Evolutionary conservation across 2,113 vertebrate species (phyloP), one percentile per base, ranked within the genome.

Genomic region (Crypturellus undulatus): DNA sequence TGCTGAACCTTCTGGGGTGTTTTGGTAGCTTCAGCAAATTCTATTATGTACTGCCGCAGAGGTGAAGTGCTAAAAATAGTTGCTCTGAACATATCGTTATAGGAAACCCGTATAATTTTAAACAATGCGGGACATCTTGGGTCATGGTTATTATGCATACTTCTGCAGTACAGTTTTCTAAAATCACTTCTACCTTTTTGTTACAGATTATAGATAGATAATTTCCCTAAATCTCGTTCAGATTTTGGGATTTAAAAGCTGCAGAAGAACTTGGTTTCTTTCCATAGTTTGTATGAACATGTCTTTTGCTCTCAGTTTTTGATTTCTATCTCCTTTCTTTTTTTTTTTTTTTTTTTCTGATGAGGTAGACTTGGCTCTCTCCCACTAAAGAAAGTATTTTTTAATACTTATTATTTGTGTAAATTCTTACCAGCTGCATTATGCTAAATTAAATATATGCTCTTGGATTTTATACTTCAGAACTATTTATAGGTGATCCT

Each of bases 1-100:
- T 83, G 84, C 38, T 42, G 62, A 70, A 60, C 49, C 16, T 86
- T 72, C 58, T 2, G 2, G 38, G 30, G 34, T 81, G 54, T 81
- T 79, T 82, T 79, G 18, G 36, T 84, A 7, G 3, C 93, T 91
- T 94, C 84, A 92, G 73, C 82, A 95, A 49, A 87, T 92, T 73
- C 47, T 49, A 4, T 72, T 79, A 28, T 43, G 26, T 43, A 28
- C 42, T 79, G 87, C 45, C 75, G 10, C 30, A 60, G 56, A 79
- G 32, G 62, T 75, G 45, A 75, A 68, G 14, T 26, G 16, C 87
- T 90, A 87, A 92, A 92, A 93, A 78, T 76, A 84, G 45, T 24
- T 67, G 9, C 6, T 72, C 20, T 69, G 54, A n/a, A 6, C 52
- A 22, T 12, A 80, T 28, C 0, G 1, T 80, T 14, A 3, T 1